Base-by-base conservation (phyloP, 2,797 vertebrate species). In the Sparus aurata region DNA sequence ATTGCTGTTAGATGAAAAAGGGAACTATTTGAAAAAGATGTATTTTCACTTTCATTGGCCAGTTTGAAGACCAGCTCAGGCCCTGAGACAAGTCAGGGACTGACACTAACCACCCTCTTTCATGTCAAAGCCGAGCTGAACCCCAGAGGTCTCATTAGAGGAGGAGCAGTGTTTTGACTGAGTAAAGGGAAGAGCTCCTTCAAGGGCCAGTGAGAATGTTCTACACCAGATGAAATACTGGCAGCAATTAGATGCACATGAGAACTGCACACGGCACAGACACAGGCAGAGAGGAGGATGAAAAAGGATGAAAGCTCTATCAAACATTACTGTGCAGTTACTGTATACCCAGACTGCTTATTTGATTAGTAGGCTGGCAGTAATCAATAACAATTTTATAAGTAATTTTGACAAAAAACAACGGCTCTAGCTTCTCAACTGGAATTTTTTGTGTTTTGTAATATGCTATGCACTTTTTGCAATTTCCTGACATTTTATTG, bases 81-180 rank as follows among this genome's bases (percentile, higher is more conserved):
- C 69, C 59, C 15, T 46, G 45, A 62, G 77, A 25, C 79, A 84
- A 38, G 83, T 84, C 89, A 63, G 76, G 15, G 62, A 77, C 43
- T 72, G 83, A 79, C 87, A 77, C 72, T 65, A 72, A 77, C 84
- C 75, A 75, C 71, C 81, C 65, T 74, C 71, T 84, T 86, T 89
- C 55, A 85, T 89, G 83, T 92, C 83, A 80, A 79, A 85, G 78
- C 85, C 73, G 38, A 79, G 78, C 30, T 83, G 70, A 93, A 87
- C 85, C 92, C 91, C 93, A 67, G 86, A 83, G 91, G 93, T 85
- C 92, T 93, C 91, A 92, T 94, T 95, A 93, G 82, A 88, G 82
- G 82, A 88, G 82, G 83, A 88, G 88, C 57, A 87, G 83, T 79
- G 77, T 67, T 89, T 88, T 80, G 82, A 77, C 77, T 75, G 75